Evolutionary conservation across 1,140 invertebrate genomes (phyloP).

Genomic region (Lasioglossum baleicum): DNA sequence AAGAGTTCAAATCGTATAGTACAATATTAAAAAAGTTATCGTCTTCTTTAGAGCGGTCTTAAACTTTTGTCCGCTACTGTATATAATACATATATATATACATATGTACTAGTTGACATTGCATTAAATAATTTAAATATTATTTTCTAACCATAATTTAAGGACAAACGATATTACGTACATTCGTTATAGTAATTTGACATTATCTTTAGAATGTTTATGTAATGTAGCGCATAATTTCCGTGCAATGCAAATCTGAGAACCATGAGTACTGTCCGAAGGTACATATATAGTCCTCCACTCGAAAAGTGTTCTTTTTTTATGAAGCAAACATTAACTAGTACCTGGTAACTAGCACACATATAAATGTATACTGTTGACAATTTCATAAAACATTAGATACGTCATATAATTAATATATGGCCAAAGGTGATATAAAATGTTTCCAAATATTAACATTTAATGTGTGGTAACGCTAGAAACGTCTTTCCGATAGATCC

Average conservation of each 20-base stretch:
- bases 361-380: constrained; percentile 30
- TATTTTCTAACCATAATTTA: constrained; percentile 18
- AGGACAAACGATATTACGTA: constrained; percentile 3
- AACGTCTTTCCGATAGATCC: background rate
- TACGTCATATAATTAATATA: constrained; percentile 24
- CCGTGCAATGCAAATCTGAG: background rate
- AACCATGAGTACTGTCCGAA: constrained; percentile 14
- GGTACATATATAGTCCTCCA: constrained; percentile 11
- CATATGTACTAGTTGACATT: constrained; percentile 2
- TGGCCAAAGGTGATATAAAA: constrained; percentile 20
- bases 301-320: background rate
- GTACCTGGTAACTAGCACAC: constrained; percentile 37
- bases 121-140: constrained; percentile 10
- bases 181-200: background rate
- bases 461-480: constrained; percentile 5
- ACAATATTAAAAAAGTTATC: too few species aligned
- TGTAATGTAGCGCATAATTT: background rate
- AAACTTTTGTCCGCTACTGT: too few species aligned
- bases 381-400: constrained; percentile 1
- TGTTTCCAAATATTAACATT: constrained; percentile 23
- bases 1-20: too few species aligned
- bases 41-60: too few species aligned
- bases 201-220: constrained; percentile 2
- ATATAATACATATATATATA: too few species aligned
- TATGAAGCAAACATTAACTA: constrained; percentile 36